Evolutionary conservation across 2,113 vertebrate species (phyloP).

Genomic region (Nesoenas mayeri): DNA sequence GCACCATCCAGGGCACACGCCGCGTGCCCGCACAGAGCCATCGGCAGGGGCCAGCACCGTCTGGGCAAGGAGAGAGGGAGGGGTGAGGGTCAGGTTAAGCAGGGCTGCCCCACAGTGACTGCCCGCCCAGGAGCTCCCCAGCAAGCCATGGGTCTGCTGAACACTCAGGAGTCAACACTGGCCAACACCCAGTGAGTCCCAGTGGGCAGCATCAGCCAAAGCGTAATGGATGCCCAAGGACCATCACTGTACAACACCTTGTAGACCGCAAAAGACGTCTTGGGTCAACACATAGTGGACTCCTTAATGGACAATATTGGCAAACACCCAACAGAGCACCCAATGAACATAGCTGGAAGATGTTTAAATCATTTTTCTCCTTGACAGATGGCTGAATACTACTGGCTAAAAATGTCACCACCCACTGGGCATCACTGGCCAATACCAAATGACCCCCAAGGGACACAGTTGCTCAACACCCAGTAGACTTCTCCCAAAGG

Average conservation of each 20-base stretch:
- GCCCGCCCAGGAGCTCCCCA: neutral
- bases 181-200: neutral
- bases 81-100: neutral
- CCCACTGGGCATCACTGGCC: neutral
- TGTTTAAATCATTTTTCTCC: neutral
- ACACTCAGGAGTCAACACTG: neutral
- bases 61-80: slow-evolving; percentile 51
- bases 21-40: slow-evolving; percentile 73
- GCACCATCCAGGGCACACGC: slow-evolving; percentile 72
- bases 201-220: neutral
- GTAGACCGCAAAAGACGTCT: neutral
- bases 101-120: neutral
- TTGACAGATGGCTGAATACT: neutral
- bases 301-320: neutral
- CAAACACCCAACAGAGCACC: neutral
- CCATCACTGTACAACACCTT: neutral
- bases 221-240: neutral
- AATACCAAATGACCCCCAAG: neutral
- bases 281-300: neutral
- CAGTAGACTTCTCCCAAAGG: neutral
- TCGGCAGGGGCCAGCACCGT: slow-evolving; percentile 71
- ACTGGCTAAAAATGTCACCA: neutral
- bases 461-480: neutral
- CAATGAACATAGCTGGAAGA: neutral
- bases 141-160: neutral